Evolutionary conservation across 64 coral and sea anemone genomes (phyloP).

Genomic region (Exaiptasia diaphana): DNA sequence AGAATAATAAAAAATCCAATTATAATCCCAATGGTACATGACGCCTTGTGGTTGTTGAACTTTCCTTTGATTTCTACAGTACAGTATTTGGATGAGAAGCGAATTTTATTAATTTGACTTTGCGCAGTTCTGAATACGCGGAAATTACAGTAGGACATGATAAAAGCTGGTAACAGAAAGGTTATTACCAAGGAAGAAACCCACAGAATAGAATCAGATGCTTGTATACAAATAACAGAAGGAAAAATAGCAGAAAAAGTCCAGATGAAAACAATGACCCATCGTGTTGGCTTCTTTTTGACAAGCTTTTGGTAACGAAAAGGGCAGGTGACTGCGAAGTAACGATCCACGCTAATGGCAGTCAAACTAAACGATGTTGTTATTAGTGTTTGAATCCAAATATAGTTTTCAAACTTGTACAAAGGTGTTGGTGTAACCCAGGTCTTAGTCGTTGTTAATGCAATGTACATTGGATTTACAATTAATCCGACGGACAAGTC

Average conservation of each 20-base stretch:
- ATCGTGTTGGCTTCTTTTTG: neutral
- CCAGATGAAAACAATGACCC: neutral
- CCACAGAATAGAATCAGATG: neutral
- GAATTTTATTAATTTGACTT: neutral
- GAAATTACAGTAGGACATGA: conserved; percentile 16
- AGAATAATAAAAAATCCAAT: neutral
- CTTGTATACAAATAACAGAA: neutral
- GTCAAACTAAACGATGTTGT: conserved; percentile 5
- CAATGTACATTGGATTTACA: conserved; percentile 9
- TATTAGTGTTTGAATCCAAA: conserved; percentile 10
- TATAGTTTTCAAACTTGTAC: conserved; percentile 11
- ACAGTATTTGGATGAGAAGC: neutral
- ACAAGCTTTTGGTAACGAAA: conserved; percentile 28
- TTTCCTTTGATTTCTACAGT: neutral
- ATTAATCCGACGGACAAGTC: conserved; percentile 16
- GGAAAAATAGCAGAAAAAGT: neutral
- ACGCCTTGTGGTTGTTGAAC: neutral
- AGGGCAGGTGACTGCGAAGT: conserved; percentile 9
- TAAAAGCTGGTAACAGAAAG: neutral
- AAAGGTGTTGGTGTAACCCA: neutral
- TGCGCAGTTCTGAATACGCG: neutral
- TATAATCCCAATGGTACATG: conserved; percentile 17
- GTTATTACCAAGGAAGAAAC: neutral
- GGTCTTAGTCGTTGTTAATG: neutral
- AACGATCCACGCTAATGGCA: conserved; percentile 14